Evolutionary conservation across 2,888 invertebrate species (phyloP), one percentile per base, ranked within the genome.

Genomic region (Polymixis lichenea): DNA sequence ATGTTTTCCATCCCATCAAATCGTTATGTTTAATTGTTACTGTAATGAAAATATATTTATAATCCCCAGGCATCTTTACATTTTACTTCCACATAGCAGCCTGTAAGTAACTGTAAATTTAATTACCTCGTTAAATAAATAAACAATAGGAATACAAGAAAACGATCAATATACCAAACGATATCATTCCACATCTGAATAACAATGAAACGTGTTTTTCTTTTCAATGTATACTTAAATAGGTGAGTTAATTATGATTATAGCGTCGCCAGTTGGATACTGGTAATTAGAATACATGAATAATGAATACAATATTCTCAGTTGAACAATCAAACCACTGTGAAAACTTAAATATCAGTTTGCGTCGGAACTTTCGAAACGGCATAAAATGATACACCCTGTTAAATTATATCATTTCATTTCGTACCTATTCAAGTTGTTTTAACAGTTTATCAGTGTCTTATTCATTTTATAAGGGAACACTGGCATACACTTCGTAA

Each of bases 211-310:
- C 89, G 88, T 88, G 91, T 91, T 90, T 91, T 91, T 82, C 74
- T 80, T 61, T 69, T 53, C 86, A 89, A 91, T 89, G 88, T 87
- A 82, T 88, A 90, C 60, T 76, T 93, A 94, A 91, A 93, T 92
- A 93, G 92, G 89, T 89, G 89, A 90, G 90, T 89, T 94, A 93
- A 93, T 93, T 92, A 92, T 92, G 90, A 92, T 92, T 91, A 91
- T 83, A 88, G 90, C 84, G 85, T 85, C 90, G 89, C 90, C 93
- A 90, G 92, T 91, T 90, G 91, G 90, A 90, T 91, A 90, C 88
- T 91, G 87, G 77, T 93, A 93, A 94, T 94, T 93, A 94, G 92
- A 94, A 92, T 91, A 90, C 86, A 92, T 93, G 93, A 92, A 94
- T 93, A 94, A 93, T 92, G 88, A 92, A 91, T 89, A 84, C 88